Conservation (phyloP, 2,797 vertebrate genomes). For the Phrynocephalus vlangalii region DNA sequence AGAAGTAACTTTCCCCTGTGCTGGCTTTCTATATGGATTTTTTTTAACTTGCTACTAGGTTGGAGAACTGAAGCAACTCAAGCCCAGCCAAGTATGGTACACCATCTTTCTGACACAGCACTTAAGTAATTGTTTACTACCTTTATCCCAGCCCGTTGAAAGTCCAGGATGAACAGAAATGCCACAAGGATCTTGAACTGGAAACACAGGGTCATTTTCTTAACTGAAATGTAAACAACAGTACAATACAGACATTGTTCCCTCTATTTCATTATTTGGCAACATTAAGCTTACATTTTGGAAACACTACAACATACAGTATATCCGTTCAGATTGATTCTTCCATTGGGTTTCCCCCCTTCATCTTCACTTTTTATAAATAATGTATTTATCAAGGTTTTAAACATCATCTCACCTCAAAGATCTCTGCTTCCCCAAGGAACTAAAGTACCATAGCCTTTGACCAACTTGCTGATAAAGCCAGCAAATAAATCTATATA, state of each 20-base stretch:
- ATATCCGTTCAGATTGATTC: background rate
- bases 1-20: too few relatives aligned
- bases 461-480: too few relatives aligned
- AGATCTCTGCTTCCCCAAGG: too few relatives aligned
- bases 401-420: too few relatives aligned
- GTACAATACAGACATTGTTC: background rate
- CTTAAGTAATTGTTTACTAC: background rate
- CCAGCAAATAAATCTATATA: too few relatives aligned
- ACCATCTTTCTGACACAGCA: background rate
- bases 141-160: background rate
- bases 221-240: constrained; percentile 12
- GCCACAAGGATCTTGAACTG: background rate
- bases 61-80: background rate
- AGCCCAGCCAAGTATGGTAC: background rate
- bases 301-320: background rate
- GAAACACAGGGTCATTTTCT: background rate
- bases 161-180: background rate
- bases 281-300: background rate
- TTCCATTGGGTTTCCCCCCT: background rate
- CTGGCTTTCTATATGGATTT: too few relatives aligned
- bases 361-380: too few relatives aligned
- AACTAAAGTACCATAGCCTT: too few relatives aligned
- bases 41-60: too few relatives aligned
- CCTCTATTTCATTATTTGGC: background rate
- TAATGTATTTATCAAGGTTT: too few relatives aligned